These are phyloP conservation scores for Theodoxus fluviatilis DNA, from an alignment of 2,888 invertebrate genomes.

Conservation along the genomic window DNA sequence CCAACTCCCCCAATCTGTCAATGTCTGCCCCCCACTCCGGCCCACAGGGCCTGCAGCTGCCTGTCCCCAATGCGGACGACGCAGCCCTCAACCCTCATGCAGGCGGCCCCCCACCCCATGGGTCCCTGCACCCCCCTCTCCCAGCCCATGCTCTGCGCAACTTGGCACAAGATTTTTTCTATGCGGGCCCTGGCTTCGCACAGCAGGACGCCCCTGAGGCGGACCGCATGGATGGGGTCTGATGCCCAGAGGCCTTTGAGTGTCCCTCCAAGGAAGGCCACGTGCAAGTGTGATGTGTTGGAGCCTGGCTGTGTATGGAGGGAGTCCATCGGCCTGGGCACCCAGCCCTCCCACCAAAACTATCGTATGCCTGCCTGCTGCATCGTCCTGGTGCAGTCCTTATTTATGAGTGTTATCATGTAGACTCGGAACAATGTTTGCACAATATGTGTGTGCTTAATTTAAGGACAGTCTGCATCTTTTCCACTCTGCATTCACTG, in stretches of 20 bases:
- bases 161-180: no score
- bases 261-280: neutral
- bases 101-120: neutral
- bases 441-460: no score
- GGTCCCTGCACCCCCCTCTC: neutral
- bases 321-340: neutral
- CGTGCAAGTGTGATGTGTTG: neutral
- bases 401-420: no score
- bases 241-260: neutral
- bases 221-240: constrained; percentile 32
- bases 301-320: neutral
- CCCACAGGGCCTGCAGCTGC: constrained; percentile 3
- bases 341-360: no score
- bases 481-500: no score
- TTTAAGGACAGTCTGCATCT: no score
- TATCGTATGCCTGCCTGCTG: no score
- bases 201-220: constrained; percentile 39
- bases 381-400: no score
- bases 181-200: constrained; percentile 33
- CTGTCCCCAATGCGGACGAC: neutral
- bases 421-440: no score
- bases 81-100: neutral
- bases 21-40: constrained; percentile 19
- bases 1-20: constrained; percentile 29
- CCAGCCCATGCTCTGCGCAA: neutral